Evolutionary conservation across 2,888 invertebrate species (phyloP), one percentile per base, ranked within the genome.

Genomic region (Argyresthia albistria): DNA sequence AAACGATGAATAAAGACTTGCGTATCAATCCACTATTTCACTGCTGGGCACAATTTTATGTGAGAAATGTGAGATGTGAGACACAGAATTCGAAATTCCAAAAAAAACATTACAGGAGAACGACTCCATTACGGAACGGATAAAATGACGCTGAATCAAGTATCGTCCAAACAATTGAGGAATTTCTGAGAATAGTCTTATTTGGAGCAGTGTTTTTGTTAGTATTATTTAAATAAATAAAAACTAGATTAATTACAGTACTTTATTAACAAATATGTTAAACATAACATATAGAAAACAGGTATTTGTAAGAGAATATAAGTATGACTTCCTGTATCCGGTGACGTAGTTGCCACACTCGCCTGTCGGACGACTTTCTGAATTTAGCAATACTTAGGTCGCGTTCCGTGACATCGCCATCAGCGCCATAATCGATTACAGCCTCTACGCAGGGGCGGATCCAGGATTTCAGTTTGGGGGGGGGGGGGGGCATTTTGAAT

Each of bases 41-140:
- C 70, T 65, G 62, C 63, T 65, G 63, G 60, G 65, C 67, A 64
- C 61, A 68, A 67, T 71, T 77, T 75, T 74, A 66, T 64, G 70
- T 78, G 76, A 76, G 73, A 76, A 73, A 74, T 73, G 62, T 57
- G 59, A 55, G 56, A 60, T 68, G 76, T 72, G 66, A 61, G 63
- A 60, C 63, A 65, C 73, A 74, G 69, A 67, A 65, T 62, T 67
- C 68, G 62, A 73, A 69, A 14, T 70, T 70, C 63, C 16, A 72
- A 75, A 66, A 74, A 62, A 66, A 74, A 62, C 53, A 64, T 73
- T 62, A 68, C 63, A 70, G 72, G 77, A 79, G 73, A 73, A 88
- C 83, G 89, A 88, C 90, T 90, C 90, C 90, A 90, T 90, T 89
- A 89, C 90, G 89, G 88, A 90, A 89, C 90, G 89, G 88, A 90